These are phyloP conservation scores for Pseudachorutes palmiensis DNA, from an alignment of 1,140 invertebrate species.

Conservation along the genomic window DNA sequence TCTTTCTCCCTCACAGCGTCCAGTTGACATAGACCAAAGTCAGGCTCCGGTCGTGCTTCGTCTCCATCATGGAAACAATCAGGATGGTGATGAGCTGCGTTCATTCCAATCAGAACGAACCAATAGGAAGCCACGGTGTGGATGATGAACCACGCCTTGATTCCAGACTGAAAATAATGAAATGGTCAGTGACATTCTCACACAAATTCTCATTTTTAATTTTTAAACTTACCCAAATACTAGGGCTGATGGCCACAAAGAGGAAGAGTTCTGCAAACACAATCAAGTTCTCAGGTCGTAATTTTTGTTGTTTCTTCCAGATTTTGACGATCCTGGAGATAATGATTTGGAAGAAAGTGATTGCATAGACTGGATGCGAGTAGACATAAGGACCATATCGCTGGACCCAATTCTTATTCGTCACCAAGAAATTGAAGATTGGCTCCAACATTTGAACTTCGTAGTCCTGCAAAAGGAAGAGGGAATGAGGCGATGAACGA, in stretches of 20 bases:
- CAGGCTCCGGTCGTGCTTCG: constrained; percentile 36
- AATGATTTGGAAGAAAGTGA: constrained; percentile 44
- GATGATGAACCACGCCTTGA: constrained; percentile 34
- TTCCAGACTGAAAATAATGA: background rate
- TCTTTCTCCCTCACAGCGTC: constrained; percentile 23
- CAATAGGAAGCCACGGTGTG: constrained; percentile 48
- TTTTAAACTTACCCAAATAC: background rate
- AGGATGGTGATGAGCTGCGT: constrained; percentile 67
- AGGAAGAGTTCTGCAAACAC: constrained; percentile 20
- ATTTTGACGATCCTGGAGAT: constrained; percentile 35
- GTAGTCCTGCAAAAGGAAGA: constrained; percentile 48
- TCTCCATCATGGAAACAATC: constrained; percentile 77
- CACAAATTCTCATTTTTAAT: background rate
- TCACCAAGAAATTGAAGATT: constrained; percentile 57
- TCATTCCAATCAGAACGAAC: constrained; percentile 59
- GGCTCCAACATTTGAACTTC: constrained; percentile 65
- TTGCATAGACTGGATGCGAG: constrained; percentile 47
- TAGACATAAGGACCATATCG: constrained; percentile 47
- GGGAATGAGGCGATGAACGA: background rate
- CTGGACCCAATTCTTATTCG: constrained; percentile 44
- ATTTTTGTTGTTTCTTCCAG: constrained; percentile 20
- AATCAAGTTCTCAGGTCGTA: constrained; percentile 31
- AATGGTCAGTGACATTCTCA: background rate
- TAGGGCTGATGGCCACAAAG: constrained; percentile 8
- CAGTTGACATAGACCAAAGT: constrained; percentile 38